Percentiles rank a stretch among this genome's conserved stretches.
Conservation (phyloP, 2,888 invertebrate genomes). For the Apamea anceps region DNA sequence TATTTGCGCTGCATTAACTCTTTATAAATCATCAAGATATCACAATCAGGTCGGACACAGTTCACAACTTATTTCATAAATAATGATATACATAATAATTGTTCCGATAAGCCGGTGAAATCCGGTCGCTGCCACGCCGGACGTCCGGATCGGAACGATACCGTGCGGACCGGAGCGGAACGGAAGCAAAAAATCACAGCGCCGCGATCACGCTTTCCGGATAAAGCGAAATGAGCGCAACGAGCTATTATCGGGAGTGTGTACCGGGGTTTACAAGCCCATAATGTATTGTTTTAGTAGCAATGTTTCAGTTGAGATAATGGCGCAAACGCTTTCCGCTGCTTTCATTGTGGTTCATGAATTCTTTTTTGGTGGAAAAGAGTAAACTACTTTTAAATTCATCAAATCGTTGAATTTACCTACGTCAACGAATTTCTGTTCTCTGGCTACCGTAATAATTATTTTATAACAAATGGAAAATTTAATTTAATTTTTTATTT, state of each 20-base stretch:
- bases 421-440: not conserved
- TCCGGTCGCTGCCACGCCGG: constrained; percentile 46
- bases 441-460: not conserved
- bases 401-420: not conserved
- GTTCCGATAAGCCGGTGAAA: constrained; percentile 49
- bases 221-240: constrained; percentile 50
- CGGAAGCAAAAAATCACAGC: constrained; percentile 63
- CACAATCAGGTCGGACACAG: constrained; percentile 14
- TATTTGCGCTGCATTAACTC: not conserved
- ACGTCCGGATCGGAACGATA: constrained; percentile 61
- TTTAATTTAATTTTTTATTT: too few species aligned
- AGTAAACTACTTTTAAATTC: too few species aligned
- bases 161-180: constrained; percentile 29
- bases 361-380: not conserved
- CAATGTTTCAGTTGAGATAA: not conserved
- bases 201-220: constrained; percentile 53
- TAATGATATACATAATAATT: constrained; percentile 49
- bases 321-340: not conserved
- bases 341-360: not conserved
- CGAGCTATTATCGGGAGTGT: constrained; percentile 42
- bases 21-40: constrained; percentile 36
- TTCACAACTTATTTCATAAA: constrained; percentile 46
- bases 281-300: constrained; percentile 32
- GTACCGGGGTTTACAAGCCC: constrained; percentile 12
- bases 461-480: constrained; percentile 8